Evolutionary conservation across 2,888 invertebrate genomes (phyloP).

Genomic region (Macaria notata): DNA sequence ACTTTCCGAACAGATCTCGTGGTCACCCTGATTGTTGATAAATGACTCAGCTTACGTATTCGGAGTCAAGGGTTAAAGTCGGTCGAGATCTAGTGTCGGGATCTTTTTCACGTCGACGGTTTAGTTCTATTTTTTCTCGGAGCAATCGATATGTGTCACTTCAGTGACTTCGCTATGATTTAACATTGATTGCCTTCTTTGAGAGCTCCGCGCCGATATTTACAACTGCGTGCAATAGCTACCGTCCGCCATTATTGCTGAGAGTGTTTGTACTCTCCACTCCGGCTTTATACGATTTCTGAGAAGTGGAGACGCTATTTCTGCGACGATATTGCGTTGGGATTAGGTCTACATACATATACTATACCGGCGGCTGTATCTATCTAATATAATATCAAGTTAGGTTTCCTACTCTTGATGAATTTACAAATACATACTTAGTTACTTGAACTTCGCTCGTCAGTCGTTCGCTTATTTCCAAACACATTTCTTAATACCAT

Average conservation of each 20-base stretch:
- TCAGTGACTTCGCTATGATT: slow-evolving; percentile 67
- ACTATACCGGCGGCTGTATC: not conserved
- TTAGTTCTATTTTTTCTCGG: slow-evolving; percentile 52
- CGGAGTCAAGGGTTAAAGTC: slow-evolving; percentile 72
- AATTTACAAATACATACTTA: no score
- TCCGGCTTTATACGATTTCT: slow-evolving; percentile 45
- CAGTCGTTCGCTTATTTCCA: no score
- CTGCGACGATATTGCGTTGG: slow-evolving; percentile 49
- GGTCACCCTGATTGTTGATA: slow-evolving; percentile 69
- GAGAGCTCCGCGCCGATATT: slow-evolving; percentile 63
- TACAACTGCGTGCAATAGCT: slow-evolving; percentile 64
- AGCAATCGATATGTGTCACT: slow-evolving; percentile 60
- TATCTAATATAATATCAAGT: not conserved
- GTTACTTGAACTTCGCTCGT: no score
- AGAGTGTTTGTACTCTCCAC: slow-evolving; percentile 43
- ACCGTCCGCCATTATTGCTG: slow-evolving; percentile 53
- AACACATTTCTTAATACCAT: no score
- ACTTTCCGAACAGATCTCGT: slow-evolving; percentile 42
- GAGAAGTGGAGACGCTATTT: slow-evolving; percentile 53
- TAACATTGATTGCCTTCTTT: slow-evolving; percentile 73
- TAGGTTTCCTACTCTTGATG: not conserved
- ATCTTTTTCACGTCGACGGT: slow-evolving; percentile 62
- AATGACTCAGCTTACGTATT: slow-evolving; percentile 73
- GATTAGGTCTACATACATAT: slow-evolving; percentile 49
- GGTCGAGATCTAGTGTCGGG: slow-evolving; percentile 67